Evolutionary conservation across 2,797 vertebrate species (phyloP).

Genomic region (Notolepis coatsorum): DNA sequence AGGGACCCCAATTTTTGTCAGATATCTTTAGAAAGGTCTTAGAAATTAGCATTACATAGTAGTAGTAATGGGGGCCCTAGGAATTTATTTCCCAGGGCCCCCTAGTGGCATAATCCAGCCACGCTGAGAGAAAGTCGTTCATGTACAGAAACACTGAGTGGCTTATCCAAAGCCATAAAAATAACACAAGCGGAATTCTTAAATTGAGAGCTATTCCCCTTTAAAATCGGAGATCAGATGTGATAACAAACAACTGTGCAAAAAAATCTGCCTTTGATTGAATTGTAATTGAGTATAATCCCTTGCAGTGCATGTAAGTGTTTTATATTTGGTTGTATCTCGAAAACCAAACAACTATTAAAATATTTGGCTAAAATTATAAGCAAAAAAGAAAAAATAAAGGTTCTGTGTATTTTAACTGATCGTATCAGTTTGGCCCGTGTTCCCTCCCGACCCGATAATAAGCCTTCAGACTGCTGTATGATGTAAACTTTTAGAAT

Average conservation of each 20-base stretch:
- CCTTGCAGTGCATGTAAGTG: not conserved
- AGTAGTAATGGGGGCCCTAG: no score
- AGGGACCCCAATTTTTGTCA: no score
- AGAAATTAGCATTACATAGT: no score
- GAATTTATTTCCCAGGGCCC: no score
- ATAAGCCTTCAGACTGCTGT: not conserved
- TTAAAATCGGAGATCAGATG: not conserved
- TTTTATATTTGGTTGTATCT: not conserved
- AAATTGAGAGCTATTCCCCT: not conserved
- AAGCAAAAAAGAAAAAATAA: not conserved
- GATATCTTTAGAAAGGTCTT: no score
- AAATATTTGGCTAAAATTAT: not conserved
- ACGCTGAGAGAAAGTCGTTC: no score
- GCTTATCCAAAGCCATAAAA: not conserved
- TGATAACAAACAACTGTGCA: not conserved
- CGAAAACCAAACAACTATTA: not conserved
- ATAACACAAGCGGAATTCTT: not conserved
- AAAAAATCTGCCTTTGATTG: not conserved
- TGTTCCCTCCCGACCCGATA: not conserved
- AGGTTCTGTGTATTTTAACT: not conserved
- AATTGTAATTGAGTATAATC: not conserved
- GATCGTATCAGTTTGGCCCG: no score
- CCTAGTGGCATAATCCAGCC: no score
- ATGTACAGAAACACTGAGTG: not conserved
- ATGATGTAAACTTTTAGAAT: constrained; percentile 22